Evolutionary conservation across 2,113 vertebrate species (phyloP).

Genomic region (Malurus cyaneus): DNA sequence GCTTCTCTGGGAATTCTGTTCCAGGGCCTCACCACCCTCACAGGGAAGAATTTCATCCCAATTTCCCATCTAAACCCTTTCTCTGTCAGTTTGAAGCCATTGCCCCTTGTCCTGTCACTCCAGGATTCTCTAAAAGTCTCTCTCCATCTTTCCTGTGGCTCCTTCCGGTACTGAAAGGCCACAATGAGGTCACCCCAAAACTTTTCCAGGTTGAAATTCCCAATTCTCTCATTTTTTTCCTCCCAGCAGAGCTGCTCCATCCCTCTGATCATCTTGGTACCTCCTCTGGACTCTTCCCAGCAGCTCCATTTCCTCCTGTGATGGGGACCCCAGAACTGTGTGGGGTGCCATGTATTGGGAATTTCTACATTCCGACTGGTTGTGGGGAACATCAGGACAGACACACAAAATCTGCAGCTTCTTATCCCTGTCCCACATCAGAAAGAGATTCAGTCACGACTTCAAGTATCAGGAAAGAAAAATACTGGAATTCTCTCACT

Average conservation of each 20-base stretch:
- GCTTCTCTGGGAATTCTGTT: accelerated
- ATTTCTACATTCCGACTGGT: not conserved
- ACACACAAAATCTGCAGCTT: not conserved
- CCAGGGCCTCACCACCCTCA: not conserved
- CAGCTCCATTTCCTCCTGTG: not conserved
- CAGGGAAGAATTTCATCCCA: not conserved
- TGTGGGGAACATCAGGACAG: not conserved
- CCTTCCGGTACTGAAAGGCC: not conserved
- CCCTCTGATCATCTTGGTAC: not conserved
- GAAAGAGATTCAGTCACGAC: accelerated
- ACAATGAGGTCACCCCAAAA: accelerated
- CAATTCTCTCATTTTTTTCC: not conserved
- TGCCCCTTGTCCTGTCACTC: not conserved
- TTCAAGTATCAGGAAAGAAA: not conserved
- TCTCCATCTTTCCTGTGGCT: not conserved
- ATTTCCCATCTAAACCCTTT: not conserved
- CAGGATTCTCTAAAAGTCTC: not conserved
- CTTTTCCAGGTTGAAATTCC: not conserved
- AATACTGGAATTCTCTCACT: not conserved
- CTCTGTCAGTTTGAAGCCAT: not conserved
- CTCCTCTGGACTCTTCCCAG: accelerated
- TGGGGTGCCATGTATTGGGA: accelerated
- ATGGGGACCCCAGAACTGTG: not conserved
- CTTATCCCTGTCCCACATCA: accelerated
- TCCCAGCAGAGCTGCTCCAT: not conserved